Evolutionary conservation across 2,888 invertebrate genomes (phyloP).

Genomic region (Ptychoptera albimana): DNA sequence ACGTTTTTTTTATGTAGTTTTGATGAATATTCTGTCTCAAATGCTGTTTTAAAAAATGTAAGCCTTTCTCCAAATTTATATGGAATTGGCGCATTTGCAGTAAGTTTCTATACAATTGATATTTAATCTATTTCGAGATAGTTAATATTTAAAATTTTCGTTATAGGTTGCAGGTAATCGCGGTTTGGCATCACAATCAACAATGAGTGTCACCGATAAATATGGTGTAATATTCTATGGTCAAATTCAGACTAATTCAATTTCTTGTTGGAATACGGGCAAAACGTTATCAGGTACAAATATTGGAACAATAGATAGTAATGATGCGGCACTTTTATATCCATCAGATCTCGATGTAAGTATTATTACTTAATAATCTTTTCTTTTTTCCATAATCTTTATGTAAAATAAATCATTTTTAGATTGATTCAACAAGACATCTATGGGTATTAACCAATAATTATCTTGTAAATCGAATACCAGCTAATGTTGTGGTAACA

Average conservation of each 20-base stretch:
- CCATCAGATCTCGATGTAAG: slow-evolving; percentile 45
- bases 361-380: too few species aligned
- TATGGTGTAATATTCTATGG: slow-evolving; percentile 51
- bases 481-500: background rate
- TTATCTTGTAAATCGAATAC: too few species aligned
- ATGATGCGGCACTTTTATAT: slow-evolving; percentile 47
- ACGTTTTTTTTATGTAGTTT: too few species aligned
- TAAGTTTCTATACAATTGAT: too few species aligned
- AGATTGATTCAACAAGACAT: background rate
- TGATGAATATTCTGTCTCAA: too few species aligned
- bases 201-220: slow-evolving; percentile 48
- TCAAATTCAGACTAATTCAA: slow-evolving; percentile 49
- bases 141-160: background rate
- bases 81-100: too few species aligned
- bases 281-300: slow-evolving; percentile 33
- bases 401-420: background rate
- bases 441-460: background rate
- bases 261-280: slow-evolving; percentile 59
- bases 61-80: too few species aligned
- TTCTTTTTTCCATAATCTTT: too few species aligned
- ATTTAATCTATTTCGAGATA: too few species aligned
- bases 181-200: slow-evolving; percentile 47
- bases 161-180: slow-evolving; percentile 42
- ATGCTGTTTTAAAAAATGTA: too few species aligned
- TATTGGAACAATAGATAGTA: slow-evolving; percentile 39